Base-by-base conservation (phyloP, 2,888 invertebrate genomes). In the Scaptomyza cyrtandrae region DNA sequence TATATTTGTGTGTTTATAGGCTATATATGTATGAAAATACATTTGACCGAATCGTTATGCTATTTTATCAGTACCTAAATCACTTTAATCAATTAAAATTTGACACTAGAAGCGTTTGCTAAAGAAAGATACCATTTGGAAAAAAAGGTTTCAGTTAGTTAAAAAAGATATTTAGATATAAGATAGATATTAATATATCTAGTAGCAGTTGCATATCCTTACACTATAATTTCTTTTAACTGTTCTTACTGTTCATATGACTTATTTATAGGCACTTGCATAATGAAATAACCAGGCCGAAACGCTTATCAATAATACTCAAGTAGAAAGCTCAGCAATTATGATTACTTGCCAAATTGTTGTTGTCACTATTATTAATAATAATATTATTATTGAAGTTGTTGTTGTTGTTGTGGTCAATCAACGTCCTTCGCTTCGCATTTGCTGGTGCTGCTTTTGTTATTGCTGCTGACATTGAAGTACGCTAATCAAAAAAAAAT, bases 341-440 rank as follows among this genome's bases (percentile, higher is more conserved):
- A 62, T 35, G 33, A 57, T 29, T 56, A 29, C 14, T 41, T 24
- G 24, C 24, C 24, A 24, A 24, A 24, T 24, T 24, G 24, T n/a
- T 35, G 24, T 13, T 41, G 43, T 24, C 44, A 41, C 39, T 10
- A 33, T 33, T 50, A 10, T 55, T 37, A 16, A 35, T 52, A 33
- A 41, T 39, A 41, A 33, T 45, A 48, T 60, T 44, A 7, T 41
- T 33, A 7, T 63, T 54, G 13, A 44, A 43, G 0, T 43, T 46
- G 6, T 24, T 24, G 2, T 33, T 46, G 33, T 62, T 67, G 56
- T 72, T 69, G 71, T 71, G 80, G 78, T 75, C 78, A 71, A 63
- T 37, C 72, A 85, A 84, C 85, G 85, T 70, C 84, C 87, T 85
- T 84, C 76, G 61, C 77, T 73, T 73, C 57, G 60, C 78, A 56